Percentiles rank a stretch among this genome's conserved stretches.
Conservation (phyloP, 1,140 invertebrate genomes). For the Cherax quadricarinatus region DNA sequence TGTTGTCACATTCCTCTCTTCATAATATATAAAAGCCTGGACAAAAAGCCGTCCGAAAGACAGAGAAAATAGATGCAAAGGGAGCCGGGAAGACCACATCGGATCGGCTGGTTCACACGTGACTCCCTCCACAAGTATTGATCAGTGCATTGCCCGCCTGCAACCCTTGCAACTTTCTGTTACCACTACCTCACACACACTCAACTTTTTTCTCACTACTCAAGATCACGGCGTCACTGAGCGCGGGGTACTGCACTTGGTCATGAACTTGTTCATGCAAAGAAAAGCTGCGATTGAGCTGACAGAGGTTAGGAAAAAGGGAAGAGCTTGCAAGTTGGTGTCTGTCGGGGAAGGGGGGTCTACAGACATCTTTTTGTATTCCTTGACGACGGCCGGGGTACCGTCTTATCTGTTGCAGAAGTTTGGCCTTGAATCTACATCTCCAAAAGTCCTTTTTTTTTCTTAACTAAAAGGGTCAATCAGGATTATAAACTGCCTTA, state of each 20-base stretch:
- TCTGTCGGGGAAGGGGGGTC: slow-evolving; percentile 20
- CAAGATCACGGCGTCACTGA: slow-evolving; percentile 6
- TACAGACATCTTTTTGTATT: slow-evolving; percentile 64
- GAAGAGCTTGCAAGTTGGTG: slow-evolving; percentile 53
- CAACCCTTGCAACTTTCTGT: slow-evolving; percentile 66
- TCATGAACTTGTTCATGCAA: background rate
- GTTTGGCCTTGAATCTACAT: background rate
- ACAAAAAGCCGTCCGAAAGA: background rate
- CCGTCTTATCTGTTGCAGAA: background rate
- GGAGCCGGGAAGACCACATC: slow-evolving; percentile 25
- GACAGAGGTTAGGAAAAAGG: slow-evolving; percentile 39
- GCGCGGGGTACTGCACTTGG: slow-evolving; percentile 8
- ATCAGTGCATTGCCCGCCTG: slow-evolving; percentile 70
- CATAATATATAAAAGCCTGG: too few species aligned
- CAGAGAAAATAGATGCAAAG: background rate
- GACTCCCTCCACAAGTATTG: slow-evolving; percentile 70
- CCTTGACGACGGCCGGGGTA: slow-evolving; percentile 34
- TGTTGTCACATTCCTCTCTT: too few species aligned
- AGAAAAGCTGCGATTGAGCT: slow-evolving; percentile 27
- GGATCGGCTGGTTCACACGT: slow-evolving; percentile 64
- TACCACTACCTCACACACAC: slow-evolving; percentile 43
- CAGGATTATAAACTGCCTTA: background rate
- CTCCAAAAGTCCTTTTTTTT: background rate
- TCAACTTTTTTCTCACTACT: background rate
- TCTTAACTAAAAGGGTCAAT: background rate